Evolutionary conservation across 2,888 invertebrate species (phyloP), one percentile per base, ranked within the genome.

Genomic region (Liodrosophila aerea): DNA sequence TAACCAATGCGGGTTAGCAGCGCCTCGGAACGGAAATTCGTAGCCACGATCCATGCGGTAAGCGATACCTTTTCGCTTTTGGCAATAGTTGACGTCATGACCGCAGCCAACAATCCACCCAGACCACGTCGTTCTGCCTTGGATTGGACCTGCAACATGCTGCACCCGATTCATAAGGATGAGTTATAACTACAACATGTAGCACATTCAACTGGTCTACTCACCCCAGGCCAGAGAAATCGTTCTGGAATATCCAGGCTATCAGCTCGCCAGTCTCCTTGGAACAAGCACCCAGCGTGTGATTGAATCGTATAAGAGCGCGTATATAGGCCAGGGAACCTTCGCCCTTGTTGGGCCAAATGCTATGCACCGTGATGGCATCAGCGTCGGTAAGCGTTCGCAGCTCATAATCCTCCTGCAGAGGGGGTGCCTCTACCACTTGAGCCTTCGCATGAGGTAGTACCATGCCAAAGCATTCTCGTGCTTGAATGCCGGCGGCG

Each of bases 211-310:
- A 22, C 7, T 3, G 22, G 22, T 22, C n/a, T n/a, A n/a, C n/a
- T n/a, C n/a, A 88, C 88, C 86, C 88, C 36, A 88, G 33, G 1
- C 88, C 89, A 1, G 85, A 58, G 53, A 87, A 89, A 60, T 89
- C 89, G 50, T 89, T 89, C 53, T 88, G 88, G 12, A 89, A 85
- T 37, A 86, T 80, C 89, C 89, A 88, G 11, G 80, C 87, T 16
- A 88, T 56, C 16, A 87, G 56, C 27, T 74, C 71, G 22, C 83
- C 78, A 0, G 73, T 73, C 18, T 80, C 77, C 7, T 66, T 59
- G 27, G 76, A 64, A 36, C 75, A 85, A 31, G 86, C 64, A 2
- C 88, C 89, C 18, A 84, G 18, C 0, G 86, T 76, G 13, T 59
- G 43, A 47, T 88, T 87, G 29, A 82, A 64, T 0, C 63, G 56